Evolutionary conservation across 2,888 invertebrate genomes (phyloP).

Genomic region (Amphipoea lucens): DNA sequence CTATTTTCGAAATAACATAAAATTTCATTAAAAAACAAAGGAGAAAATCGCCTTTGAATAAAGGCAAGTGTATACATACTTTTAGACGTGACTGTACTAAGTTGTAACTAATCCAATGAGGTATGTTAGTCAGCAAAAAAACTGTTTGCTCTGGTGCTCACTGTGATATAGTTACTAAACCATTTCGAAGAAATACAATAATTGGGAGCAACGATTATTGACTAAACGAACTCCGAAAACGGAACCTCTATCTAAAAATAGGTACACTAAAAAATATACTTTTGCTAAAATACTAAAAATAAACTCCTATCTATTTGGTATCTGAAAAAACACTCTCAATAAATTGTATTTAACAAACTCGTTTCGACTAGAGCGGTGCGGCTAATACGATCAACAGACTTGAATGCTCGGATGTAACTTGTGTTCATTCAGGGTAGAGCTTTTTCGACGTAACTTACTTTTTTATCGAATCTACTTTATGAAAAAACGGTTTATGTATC

Average conservation of each 20-base stretch:
- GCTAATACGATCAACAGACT: slow-evolving; percentile 11
- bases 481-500: background rate
- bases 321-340: background rate
- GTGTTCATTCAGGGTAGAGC: background rate
- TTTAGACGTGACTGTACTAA: too few species aligned
- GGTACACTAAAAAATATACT: background rate
- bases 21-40: too few species aligned
- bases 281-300: background rate
- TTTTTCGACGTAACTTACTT: background rate
- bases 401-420: slow-evolving; percentile 5
- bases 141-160: background rate
- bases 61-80: too few species aligned
- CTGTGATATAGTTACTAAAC: background rate
- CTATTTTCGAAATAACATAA: too few species aligned
- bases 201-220: too few species aligned
- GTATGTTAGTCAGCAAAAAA: too few species aligned
- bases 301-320: background rate
- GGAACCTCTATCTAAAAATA: background rate
- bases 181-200: background rate
- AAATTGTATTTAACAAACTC: background rate
- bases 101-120: background rate
- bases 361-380: slow-evolving; percentile 13
- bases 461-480: background rate
- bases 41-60: too few species aligned
- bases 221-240: background rate